Conservation (phyloP, 2,113 vertebrate species). For the Bothrops jararaca region DNA sequence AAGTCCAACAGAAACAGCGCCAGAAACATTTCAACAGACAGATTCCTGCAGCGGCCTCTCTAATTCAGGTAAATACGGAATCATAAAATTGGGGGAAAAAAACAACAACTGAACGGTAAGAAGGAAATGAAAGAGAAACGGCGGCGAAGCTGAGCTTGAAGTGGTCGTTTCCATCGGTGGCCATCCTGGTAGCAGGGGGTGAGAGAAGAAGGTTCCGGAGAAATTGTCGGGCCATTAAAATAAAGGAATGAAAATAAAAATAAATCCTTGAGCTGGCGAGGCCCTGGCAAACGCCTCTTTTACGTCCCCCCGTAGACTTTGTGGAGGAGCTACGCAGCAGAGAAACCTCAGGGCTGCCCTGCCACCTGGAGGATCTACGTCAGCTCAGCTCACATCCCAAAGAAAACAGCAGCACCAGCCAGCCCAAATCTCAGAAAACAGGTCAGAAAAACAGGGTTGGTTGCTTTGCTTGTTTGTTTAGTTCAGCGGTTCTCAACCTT, state of each 20-base stretch:
- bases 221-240: not conserved
- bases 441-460: conserved; percentile 59
- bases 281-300: not conserved
- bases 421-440: conserved; percentile 75
- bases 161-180: not conserved
- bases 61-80: conserved; percentile 79
- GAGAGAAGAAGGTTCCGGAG: not conserved
- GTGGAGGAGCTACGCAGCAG: conserved; percentile 86
- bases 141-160: not conserved
- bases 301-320: conserved; percentile 71
- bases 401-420: conserved; percentile 63
- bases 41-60: conserved; percentile 85
- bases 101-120: not conserved
- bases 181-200: not conserved
- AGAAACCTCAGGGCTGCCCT: conserved; percentile 76
- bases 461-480: too few relatives aligned
- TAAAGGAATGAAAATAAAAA: not conserved
- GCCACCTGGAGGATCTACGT: conserved; percentile 88
- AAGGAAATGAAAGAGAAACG: not conserved
- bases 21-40: conserved; percentile 91
- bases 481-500: too few relatives aligned
- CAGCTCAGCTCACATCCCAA: conserved; percentile 59
- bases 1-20: conserved; percentile 89
- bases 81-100: not conserved
- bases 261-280: not conserved